A percentile compares a stretch with the other conserved stretches of the same genome.
phyloP scores from a whole-genome alignment of 2,888 invertebrate genomes.

The Ophioninae sp. region DNA sequence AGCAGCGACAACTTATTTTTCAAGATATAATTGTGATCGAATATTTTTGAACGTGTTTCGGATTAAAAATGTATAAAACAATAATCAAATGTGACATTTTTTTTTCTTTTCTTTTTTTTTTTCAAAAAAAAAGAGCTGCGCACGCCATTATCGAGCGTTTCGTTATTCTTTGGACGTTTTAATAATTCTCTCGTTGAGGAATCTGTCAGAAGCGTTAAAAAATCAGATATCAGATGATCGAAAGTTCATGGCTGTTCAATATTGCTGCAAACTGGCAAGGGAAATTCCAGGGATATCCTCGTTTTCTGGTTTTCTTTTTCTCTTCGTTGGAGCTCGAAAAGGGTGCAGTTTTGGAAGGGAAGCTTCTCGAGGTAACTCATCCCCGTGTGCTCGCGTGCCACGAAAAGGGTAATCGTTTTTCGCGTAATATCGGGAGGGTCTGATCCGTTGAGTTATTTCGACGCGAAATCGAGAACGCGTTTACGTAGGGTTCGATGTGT shows the following conservation, averaged over 20 bases:
- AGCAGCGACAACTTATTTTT: no score
- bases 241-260: neutral
- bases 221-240: neutral
- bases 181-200: no score
- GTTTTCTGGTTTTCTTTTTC: neutral
- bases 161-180: no score
- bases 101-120: no score
- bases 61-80: no score
- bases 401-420: slow-evolving; percentile 68
- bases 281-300: neutral
- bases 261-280: neutral
- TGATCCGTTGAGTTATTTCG: slow-evolving; percentile 70
- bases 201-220: no score
- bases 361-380: slow-evolving; percentile 10
- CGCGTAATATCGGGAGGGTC: slow-evolving; percentile 66
- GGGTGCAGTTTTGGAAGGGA: slow-evolving; percentile 34
- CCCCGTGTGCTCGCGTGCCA: neutral
- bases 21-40: no score
- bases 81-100: no score
- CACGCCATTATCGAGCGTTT: no score
- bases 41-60: no score
- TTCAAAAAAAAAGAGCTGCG: no score
- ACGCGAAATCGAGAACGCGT: slow-evolving; percentile 65
- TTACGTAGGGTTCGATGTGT: slow-evolving; percentile 17
- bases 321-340: slow-evolving; percentile 21